Conservation (phyloP, 2,113 vertebrate species). For the Eurystomus gularis region DNA sequence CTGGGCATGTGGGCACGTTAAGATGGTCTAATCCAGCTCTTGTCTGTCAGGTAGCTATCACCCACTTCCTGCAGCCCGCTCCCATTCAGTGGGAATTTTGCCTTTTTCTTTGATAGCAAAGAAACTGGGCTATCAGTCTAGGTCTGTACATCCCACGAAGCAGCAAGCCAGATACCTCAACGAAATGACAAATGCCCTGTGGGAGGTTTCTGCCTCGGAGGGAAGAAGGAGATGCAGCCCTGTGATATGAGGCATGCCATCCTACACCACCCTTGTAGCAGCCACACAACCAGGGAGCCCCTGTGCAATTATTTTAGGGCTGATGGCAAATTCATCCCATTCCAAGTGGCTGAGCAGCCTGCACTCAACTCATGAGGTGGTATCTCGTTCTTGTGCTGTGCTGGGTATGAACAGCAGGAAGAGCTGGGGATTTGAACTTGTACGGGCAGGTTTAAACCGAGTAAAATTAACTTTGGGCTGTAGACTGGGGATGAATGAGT, state of each 20-base stretch:
- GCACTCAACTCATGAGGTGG: rapidly evolving
- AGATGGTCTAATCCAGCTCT: background rate
- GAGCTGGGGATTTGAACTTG: background rate
- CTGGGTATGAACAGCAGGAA: background rate
- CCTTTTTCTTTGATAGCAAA: background rate
- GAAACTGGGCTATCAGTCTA: background rate
- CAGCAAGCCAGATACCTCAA: background rate
- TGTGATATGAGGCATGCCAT: background rate
- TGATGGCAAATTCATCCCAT: background rate
- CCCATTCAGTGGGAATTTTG: background rate
- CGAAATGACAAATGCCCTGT: background rate
- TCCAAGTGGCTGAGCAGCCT: background rate
- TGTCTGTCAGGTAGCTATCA: background rate
- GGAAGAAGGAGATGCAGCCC: background rate
- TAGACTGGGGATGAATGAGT: background rate
- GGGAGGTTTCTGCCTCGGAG: background rate
- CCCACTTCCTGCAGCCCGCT: background rate
- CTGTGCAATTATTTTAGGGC: background rate
- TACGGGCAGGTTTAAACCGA: background rate
- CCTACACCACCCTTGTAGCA: background rate
- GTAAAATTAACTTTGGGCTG: background rate
- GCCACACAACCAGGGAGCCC: background rate
- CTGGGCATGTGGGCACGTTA: background rate
- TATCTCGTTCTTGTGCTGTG: rapidly evolving
- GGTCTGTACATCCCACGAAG: background rate